Evolutionary conservation across 2,797 vertebrate genomes (phyloP).

Genomic region (Paedocypris micromegethes): DNA sequence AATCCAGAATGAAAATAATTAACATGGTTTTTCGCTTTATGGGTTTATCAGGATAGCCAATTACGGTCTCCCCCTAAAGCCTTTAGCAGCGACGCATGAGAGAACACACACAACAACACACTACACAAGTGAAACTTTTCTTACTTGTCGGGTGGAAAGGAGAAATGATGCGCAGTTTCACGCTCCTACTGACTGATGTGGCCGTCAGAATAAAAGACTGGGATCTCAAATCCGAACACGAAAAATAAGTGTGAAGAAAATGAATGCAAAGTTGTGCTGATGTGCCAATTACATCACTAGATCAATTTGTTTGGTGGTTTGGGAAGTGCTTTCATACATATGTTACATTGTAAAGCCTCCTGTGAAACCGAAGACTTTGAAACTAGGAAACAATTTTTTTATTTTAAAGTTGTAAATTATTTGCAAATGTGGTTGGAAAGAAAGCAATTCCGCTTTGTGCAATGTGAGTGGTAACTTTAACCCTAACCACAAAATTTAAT

Average conservation of each 20-base stretch:
- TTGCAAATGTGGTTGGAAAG: too few relatives aligned
- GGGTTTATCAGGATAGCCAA: slow-evolving; percentile 54
- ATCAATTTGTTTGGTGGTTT: too few relatives aligned
- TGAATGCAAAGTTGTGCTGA: too few relatives aligned
- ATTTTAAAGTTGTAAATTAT: too few relatives aligned
- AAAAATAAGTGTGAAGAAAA: neutral
- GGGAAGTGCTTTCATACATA: too few relatives aligned
- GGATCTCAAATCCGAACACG: slow-evolving; percentile 5
- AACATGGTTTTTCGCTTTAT: slow-evolving; percentile 53
- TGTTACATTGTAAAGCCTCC: too few relatives aligned
- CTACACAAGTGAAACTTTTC: slow-evolving; percentile 8
- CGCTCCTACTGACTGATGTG: neutral
- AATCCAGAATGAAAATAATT: slow-evolving; percentile 59
- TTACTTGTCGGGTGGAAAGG: slow-evolving; percentile 10
- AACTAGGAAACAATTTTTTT: too few relatives aligned
- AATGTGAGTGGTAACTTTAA: too few relatives aligned
- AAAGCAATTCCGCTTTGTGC: too few relatives aligned
- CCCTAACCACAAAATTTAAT: too few relatives aligned
- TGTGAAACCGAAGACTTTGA: too few relatives aligned
- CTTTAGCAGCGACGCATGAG: slow-evolving; percentile 16
- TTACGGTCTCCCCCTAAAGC: slow-evolving; percentile 51
- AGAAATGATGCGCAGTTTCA: slow-evolving; percentile 10
- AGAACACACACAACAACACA: slow-evolving; percentile 33
- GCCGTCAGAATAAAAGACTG: neutral
- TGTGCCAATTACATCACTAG: too few relatives aligned